These are phyloP conservation scores for Drosophila mettleri DNA, from an alignment of 2,888 invertebrate species.

Conservation along the genomic window DNA sequence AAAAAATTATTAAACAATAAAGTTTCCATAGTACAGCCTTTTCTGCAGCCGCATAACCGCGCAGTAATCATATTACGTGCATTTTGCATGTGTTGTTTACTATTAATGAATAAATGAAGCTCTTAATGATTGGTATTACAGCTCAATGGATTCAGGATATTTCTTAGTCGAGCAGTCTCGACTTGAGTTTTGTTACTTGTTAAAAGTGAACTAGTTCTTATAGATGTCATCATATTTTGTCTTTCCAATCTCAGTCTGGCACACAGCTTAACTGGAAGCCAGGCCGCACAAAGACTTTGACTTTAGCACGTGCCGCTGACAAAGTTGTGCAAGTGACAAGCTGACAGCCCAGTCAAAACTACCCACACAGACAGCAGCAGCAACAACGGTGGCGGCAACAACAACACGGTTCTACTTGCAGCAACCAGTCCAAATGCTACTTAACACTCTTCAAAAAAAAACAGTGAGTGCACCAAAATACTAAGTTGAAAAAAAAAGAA, in stretches of 20 bases:
- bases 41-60: too few relatives aligned
- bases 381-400: constrained; percentile 7
- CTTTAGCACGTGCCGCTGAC: constrained; percentile 49
- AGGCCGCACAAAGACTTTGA: constrained; percentile 16
- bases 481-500: neutral
- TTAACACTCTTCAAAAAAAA: constrained; percentile 46
- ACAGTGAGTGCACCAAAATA: neutral
- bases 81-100: too few relatives aligned
- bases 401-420: constrained; percentile 13
- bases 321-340: constrained; percentile 73
- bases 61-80: too few relatives aligned
- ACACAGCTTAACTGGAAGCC: constrained; percentile 22
- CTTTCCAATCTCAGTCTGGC: constrained; percentile 17
- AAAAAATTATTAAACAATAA: too few relatives aligned
- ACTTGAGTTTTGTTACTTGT: too few relatives aligned
- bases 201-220: constrained; percentile 14
- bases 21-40: too few relatives aligned
- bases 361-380: constrained; percentile 49
- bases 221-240: constrained; percentile 18
- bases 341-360: constrained; percentile 73
- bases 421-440: constrained; percentile 39
- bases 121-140: too few relatives aligned
- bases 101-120: too few relatives aligned
- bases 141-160: too few relatives aligned
- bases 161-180: too few relatives aligned